Base-by-base conservation (phyloP, 2,113 vertebrate species). In the Loxodonta africana region DNA sequence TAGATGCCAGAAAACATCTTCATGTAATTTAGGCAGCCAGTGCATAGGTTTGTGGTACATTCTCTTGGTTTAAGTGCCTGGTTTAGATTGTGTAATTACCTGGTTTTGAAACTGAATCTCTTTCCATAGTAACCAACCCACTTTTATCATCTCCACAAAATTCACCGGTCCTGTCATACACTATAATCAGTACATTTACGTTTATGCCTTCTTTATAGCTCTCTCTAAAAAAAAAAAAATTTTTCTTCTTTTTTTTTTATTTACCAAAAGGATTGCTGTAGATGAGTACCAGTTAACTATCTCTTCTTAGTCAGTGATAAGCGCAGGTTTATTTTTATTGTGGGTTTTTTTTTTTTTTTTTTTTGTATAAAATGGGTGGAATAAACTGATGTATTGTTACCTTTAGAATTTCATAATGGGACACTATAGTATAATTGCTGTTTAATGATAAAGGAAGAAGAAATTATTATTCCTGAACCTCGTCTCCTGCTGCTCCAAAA, bases 371-470 rank as follows among this genome's bases (percentile, higher is more conserved):
- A 81, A 90, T 69, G 2, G 28, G 30, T 74, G 30, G 41, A 6
- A 30, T 87, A 74, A 71, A 69, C 73, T 76, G 73, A 8, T 95
- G 6, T 78, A 21, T 87, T 90, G 57, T 80, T 84, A 48, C 21
- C 11, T 92, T 87, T 88, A 92, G 76, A 94, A 53, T 93, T 60
- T 30, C 88, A 85, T 88, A 23, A n/a, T 48, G 88, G 10, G 17
- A 74, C 20, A 74, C 30, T n/a, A 80, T 83, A 85, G 73, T 93
- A 10, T 92, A 88, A 93, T 96, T 95, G 44, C 30, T 88, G 21
- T 88, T 89, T 76, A 77, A 1, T 90, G 81, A 4, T 88, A 95
- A 85, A 30, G 82, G 53, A 91, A 91, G 44, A 91, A 91, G 63
- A 71, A 82, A 63, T 69, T 62, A 44, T 37, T 89, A 30, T 44